phyloP scores from a whole-genome alignment of 1,140 invertebrate genomes.

The Cephus cinctus region DNA sequence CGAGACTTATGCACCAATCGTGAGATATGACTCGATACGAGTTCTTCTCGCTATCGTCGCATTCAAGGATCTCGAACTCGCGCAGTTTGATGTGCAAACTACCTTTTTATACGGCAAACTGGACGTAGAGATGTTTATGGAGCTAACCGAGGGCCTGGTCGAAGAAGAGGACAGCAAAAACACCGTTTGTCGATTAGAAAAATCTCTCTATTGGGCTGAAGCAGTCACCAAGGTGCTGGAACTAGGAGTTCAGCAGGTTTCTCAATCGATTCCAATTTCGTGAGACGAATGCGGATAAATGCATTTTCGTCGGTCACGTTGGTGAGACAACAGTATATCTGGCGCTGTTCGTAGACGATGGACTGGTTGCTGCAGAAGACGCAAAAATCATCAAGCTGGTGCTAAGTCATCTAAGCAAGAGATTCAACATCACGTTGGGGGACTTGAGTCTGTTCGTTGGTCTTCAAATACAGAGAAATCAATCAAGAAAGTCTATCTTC shows the following conservation, averaged over 20 bases:
- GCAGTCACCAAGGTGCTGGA: conserved; percentile 44
- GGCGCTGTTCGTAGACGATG: conserved; percentile 33
- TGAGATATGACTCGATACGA: conserved; percentile 25
- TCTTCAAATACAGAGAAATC: conserved; percentile 11
- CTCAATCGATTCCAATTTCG: conserved; percentile 2
- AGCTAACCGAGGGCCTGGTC: too few relatives aligned
- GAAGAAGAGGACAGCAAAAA: too few relatives aligned
- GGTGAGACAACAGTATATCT: conserved; percentile 9
- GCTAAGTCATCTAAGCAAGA: conserved; percentile 5
- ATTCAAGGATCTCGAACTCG: conserved; percentile 2
- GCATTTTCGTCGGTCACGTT: not conserved
- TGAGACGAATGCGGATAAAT: conserved; percentile 11
- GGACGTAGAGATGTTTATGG: too few relatives aligned
- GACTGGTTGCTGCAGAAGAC: conserved; percentile 17
- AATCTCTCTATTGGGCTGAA: too few relatives aligned
- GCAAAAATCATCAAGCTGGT: conserved; percentile 5
- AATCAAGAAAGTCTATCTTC: not conserved
- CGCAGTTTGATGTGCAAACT: not conserved
- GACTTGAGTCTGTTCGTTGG: conserved; percentile 14
- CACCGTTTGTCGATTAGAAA: too few relatives aligned
- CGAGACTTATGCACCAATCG: conserved; percentile 22
- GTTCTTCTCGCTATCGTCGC: conserved; percentile 25
- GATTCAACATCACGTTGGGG: conserved; percentile 16
- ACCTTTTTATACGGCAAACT: too few relatives aligned
- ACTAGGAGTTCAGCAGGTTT: conserved; percentile 23